Evolutionary conservation across 2,888 invertebrate species (phyloP).

Genomic region (Molanna angustata): DNA sequence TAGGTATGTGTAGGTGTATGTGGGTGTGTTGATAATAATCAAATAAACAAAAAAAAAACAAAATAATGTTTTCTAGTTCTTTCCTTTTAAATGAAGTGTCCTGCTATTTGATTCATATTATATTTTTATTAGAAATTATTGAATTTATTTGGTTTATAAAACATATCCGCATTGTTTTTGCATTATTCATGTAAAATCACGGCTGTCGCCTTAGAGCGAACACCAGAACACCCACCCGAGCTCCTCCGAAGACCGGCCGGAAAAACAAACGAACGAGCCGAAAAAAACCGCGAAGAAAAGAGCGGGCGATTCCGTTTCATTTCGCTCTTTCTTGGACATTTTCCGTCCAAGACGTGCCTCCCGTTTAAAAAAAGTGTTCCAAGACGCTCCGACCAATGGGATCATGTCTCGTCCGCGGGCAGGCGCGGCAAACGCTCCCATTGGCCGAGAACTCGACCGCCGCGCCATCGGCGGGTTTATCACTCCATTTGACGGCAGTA

Average conservation of each 20-base stretch:
- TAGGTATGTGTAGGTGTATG: too few relatives aligned
- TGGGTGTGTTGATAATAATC: too few relatives aligned
- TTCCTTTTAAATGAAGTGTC: too few relatives aligned
- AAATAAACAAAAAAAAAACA: too few relatives aligned
- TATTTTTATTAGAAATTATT: too few relatives aligned
- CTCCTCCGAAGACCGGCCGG: conserved; percentile 10
- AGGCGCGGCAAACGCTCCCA: conserved; percentile 47
- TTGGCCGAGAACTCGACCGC: conserved; percentile 42
- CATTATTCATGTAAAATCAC: conserved; percentile 1
- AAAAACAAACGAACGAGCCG: conserved; percentile 7
- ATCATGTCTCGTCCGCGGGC: conserved; percentile 44
- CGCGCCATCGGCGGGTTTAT: conserved; percentile 42
- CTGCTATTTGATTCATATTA: too few relatives aligned
- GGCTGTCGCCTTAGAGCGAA: background rate
- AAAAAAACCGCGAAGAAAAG: conserved; percentile 2
- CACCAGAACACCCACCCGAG: conserved; percentile 16
- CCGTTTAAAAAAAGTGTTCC: conserved; percentile 8
- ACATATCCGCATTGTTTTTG: conserved; percentile 3
- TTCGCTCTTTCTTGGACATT: conserved; percentile 19
- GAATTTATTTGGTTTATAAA: too few relatives aligned
- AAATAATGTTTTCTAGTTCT: too few relatives aligned
- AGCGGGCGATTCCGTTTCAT: conserved; percentile 14
- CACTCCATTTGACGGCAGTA: conserved; percentile 53
- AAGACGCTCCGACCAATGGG: conserved; percentile 46
- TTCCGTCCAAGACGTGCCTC: conserved; percentile 18